Percentiles rank a stretch among this genome's conserved stretches.
These are phyloP conservation scores for Drosophila melanica DNA, from an alignment of 1,140 invertebrate species.

Conservation along the genomic window DNA sequence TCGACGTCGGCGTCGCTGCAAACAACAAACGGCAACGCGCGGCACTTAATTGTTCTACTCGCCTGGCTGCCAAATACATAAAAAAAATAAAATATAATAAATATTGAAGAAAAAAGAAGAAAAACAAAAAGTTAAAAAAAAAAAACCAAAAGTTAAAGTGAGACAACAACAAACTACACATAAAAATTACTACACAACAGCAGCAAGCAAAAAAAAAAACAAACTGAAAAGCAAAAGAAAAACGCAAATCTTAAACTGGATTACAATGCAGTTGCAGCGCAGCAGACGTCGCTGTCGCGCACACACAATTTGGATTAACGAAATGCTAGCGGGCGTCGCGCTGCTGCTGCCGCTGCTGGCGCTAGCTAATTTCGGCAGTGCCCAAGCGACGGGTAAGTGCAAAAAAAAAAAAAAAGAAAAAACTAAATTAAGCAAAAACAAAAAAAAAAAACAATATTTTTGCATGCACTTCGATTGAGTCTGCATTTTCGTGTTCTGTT, in stretches of 20 bases:
- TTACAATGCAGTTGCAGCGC: conserved; percentile 77
- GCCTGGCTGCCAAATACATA: conserved; percentile 54
- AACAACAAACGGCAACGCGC: conserved; percentile 60
- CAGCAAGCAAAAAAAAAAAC: conserved; percentile 39
- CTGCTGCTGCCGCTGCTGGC: conserved; percentile 66
- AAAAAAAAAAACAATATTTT: conserved; percentile 31
- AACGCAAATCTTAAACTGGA: conserved; percentile 70
- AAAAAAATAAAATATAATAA: not conserved
- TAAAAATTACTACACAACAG: conserved; percentile 40
- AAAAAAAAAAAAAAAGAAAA: conserved; percentile 21
- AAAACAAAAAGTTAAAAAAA: not conserved
- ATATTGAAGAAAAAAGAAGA: conserved; percentile 4
- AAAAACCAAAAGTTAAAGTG: conserved; percentile 27
- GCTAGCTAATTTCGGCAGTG: conserved; percentile 58
- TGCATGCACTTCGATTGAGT: conserved; percentile 47
- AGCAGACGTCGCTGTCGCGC: conserved; percentile 74
- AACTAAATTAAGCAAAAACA: conserved; percentile 13
- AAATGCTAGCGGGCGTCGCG: conserved; percentile 66
- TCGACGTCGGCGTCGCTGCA: conserved; percentile 53
- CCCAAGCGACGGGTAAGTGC: conserved; percentile 71
- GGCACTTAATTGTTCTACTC: conserved; percentile 49
- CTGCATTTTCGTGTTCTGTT: conserved; percentile 47
- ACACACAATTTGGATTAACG: conserved; percentile 67
- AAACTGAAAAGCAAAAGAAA: conserved; percentile 47
- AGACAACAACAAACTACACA: conserved; percentile 41